These are phyloP conservation scores for Nematostella vectensis DNA, from an alignment of 92 coral and sea anemone genomes.

Conservation along the genomic window DNA sequence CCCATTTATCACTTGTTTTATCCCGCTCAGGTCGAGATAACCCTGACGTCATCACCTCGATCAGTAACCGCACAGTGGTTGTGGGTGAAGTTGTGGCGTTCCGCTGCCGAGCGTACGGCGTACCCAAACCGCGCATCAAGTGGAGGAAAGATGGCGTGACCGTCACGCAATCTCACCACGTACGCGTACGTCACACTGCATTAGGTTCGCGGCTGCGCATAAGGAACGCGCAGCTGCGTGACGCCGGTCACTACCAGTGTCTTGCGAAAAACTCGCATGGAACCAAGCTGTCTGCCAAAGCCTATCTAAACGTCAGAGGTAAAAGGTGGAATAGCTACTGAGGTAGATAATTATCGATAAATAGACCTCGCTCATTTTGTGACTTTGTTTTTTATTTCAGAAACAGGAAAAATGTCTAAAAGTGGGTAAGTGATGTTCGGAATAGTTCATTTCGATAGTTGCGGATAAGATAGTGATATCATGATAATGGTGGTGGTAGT, in stretches of 20 bases:
- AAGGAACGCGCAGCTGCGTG: conserved; percentile 33
- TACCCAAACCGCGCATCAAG: conserved; percentile 63
- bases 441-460: neutral
- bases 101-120: conserved; percentile 57
- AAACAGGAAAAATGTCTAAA: too few species aligned
- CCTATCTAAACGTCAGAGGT: conserved; percentile 62
- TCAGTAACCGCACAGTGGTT: conserved; percentile 41
- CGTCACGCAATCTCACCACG: conserved; percentile 26
- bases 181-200: conserved; percentile 17
- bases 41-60: conserved; percentile 34
- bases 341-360: too few species aligned
- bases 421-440: conserved; percentile 1
- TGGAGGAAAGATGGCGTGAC: conserved; percentile 74
- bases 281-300: conserved; percentile 28
- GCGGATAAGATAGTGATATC: neutral
- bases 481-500: too few species aligned
- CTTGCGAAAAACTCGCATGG: conserved; percentile 61
- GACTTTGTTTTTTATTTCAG: too few species aligned
- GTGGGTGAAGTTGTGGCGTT: conserved; percentile 58
- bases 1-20: too few species aligned
- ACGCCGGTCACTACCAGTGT: conserved; percentile 69
- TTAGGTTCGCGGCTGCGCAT: conserved; percentile 69
- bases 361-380: too few species aligned
- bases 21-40: conserved; percentile 4
- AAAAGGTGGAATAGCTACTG: neutral